A percentile compares a stretch with the other conserved stretches of the same genome.
Evolutionary conservation across 1,140 invertebrate species (phyloP).

Genomic region (Ceratina japonica): DNA sequence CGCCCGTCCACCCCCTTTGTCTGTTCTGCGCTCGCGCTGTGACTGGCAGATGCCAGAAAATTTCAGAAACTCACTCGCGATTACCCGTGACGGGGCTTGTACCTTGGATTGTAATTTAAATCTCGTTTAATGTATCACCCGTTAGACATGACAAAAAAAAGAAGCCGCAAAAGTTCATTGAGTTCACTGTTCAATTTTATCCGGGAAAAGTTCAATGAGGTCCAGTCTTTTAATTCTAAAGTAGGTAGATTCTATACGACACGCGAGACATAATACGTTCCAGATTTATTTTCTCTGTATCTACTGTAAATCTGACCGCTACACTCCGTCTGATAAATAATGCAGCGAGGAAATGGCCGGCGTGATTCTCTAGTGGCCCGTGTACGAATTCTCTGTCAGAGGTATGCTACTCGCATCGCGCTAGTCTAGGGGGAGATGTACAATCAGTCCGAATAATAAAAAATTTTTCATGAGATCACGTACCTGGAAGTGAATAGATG

Average conservation of each 20-base stretch:
- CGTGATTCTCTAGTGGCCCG: neutral
- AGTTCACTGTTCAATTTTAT: neutral
- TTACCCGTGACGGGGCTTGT: conserved; percentile 4
- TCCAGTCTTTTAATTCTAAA: too few species aligned
- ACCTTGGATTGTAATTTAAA: neutral
- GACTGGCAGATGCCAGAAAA: conserved; percentile 50
- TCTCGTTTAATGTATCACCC: too few species aligned
- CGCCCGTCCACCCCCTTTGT: neutral
- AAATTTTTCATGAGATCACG: neutral
- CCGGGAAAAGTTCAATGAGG: neutral
- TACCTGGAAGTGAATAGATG: neutral
- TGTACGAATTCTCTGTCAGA: neutral
- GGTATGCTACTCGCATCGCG: neutral
- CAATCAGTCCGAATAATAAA: neutral
- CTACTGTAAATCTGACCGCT: neutral
- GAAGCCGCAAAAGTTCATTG: neutral
- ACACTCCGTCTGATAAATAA: neutral
- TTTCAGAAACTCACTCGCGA: conserved; percentile 44
- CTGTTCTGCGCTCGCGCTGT: neutral
- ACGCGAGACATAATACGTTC: neutral
- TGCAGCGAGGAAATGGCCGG: conserved; percentile 3
- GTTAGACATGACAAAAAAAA: too few species aligned
- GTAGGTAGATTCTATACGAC: too few species aligned
- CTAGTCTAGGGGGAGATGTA: neutral
- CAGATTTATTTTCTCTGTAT: neutral